Percentiles rank a stretch among this genome's conserved stretches.
phyloP scores from a whole-genome alignment of 2,113 vertebrate species.

The Oryzias celebensis region DNA sequence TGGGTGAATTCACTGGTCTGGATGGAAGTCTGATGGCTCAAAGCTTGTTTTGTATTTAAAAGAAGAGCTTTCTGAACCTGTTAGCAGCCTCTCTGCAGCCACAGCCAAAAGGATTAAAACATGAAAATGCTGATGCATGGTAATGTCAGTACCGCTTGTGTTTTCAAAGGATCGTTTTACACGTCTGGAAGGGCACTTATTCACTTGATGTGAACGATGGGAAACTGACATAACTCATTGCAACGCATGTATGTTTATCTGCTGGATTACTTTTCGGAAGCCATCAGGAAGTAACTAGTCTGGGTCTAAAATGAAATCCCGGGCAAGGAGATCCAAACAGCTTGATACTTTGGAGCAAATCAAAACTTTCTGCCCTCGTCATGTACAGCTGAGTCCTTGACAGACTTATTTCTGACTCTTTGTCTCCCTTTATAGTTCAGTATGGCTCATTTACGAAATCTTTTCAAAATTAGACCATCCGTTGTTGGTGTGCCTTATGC shows the following conservation, averaged over 20 bases:
- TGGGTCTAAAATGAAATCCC: background rate
- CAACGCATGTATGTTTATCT: background rate
- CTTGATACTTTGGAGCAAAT: background rate
- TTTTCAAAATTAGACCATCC: no score
- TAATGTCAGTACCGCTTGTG: background rate
- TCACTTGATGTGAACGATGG: background rate
- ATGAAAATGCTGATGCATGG: background rate
- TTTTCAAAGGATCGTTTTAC: background rate
- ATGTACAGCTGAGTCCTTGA: no score
- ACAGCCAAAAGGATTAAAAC: background rate
- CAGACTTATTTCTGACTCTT: no score
- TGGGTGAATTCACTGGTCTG: conserved; percentile 23
- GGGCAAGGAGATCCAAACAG: no score
- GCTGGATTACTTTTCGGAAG: background rate
- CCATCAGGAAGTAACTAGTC: background rate
- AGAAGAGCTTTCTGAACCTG: conserved; percentile 5
- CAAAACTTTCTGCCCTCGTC: background rate
- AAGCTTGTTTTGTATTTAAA: conserved; percentile 19
- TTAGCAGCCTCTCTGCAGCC: background rate
- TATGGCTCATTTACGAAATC: no score
- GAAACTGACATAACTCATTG: background rate
- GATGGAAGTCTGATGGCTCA: conserved; percentile 22
- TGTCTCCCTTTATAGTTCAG: no score
- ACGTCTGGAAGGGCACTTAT: background rate
- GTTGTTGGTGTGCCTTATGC: no score